These are phyloP conservation scores for Ptychochromis oligacanthus DNA, from an alignment of 2,113 vertebrate genomes.

Conservation along the genomic window DNA sequence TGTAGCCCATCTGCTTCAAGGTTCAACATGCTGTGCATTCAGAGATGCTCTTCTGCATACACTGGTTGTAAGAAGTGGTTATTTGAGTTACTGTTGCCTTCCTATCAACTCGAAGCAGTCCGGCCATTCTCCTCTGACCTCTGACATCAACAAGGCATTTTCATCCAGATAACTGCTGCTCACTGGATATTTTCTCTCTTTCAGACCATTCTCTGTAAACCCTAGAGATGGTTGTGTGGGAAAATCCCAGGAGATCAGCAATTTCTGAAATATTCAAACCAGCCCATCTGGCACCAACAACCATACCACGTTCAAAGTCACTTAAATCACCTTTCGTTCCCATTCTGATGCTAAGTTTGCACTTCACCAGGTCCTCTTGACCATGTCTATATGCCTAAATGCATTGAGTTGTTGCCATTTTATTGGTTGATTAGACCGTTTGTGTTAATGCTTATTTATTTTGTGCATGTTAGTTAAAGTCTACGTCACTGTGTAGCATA, in stretches of 20 bases:
- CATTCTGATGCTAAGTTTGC: not conserved
- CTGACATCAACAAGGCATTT: not conserved
- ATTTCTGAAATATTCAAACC: not conserved
- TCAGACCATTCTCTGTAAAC: not conserved
- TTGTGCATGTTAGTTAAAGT: not conserved
- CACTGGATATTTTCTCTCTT: not conserved
- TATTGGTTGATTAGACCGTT: not conserved
- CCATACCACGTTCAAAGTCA: not conserved
- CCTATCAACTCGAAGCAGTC: not conserved
- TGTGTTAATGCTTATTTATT: not conserved
- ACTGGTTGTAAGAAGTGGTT: not conserved
- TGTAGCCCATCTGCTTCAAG: not conserved
- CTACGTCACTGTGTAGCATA: not conserved
- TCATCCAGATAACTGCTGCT: not conserved
- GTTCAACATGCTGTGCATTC: not conserved
- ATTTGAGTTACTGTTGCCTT: not conserved
- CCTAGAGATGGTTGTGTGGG: not conserved
- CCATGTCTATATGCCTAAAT: not conserved
- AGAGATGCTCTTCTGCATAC: not conserved
- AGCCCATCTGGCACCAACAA: not conserved
- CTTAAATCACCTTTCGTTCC: not conserved
- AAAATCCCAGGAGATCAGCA: not conserved
- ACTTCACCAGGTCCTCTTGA: not conserved
- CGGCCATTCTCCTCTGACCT: not conserved
- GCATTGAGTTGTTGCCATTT: accelerated